Evolutionary conservation across 35 echinoderm and acorn worm species (phyloP).

Genomic region (Ophioderma brevispina): DNA sequence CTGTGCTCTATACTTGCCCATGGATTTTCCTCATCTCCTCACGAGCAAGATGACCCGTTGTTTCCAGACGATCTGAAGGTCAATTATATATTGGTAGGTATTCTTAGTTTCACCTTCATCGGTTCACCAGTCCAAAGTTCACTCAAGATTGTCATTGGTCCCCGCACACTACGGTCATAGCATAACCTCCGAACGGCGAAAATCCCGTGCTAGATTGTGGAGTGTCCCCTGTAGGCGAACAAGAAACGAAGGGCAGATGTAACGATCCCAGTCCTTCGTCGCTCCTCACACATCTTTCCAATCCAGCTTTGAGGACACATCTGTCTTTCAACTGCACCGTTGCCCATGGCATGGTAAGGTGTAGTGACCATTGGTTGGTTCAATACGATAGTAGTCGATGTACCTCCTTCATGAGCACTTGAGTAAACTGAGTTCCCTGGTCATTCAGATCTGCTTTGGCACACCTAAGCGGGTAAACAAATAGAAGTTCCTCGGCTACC

Average conservation of each 20-base stretch:
- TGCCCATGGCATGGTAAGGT: constrained; percentile 58
- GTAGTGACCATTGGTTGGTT: constrained; percentile 49
- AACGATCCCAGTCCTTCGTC: constrained; percentile 76
- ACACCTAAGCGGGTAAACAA: constrained; percentile 67
- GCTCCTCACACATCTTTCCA: constrained; percentile 58
- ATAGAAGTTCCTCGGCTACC: constrained; percentile 70
- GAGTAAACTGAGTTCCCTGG: constrained; percentile 63
- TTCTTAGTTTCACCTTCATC: constrained; percentile 29
- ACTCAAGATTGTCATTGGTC: constrained; percentile 62
- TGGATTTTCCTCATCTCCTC: constrained; percentile 44
- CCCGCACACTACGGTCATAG: constrained; percentile 60
- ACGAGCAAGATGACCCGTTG: constrained; percentile 39
- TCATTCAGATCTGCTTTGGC: constrained; percentile 74
- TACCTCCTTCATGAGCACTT: constrained; percentile 67
- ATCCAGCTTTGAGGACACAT: constrained; percentile 53
- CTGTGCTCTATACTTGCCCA: constrained; percentile 18
- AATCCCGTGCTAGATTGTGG: constrained; percentile 56
- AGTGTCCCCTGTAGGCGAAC: constrained; percentile 47
- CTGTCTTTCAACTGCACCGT: constrained; percentile 69
- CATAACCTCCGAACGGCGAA: constrained; percentile 71
- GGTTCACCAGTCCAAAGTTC: constrained; percentile 64
- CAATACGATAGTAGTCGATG: constrained; percentile 47
- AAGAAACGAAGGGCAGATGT: background rate
- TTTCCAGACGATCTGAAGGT: constrained; percentile 50
- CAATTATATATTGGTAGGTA: constrained; percentile 74